Evolutionary conservation across 2,113 vertebrate genomes (phyloP).

Genomic region (Pitta sordida): DNA sequence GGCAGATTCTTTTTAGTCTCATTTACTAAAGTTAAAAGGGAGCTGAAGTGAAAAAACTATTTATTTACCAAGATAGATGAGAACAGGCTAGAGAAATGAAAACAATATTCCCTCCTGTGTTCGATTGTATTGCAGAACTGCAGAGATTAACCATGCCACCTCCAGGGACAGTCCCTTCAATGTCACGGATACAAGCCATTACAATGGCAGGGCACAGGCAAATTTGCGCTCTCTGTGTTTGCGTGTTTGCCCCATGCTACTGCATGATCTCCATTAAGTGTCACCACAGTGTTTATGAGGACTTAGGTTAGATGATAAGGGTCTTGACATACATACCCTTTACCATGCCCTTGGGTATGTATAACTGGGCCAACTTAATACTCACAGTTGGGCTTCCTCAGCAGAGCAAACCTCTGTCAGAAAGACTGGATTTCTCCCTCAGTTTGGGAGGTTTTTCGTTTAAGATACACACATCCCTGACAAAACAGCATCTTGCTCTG

Average conservation of each 20-base stretch:
- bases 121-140: neutral
- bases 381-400: neutral
- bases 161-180: neutral
- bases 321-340: neutral
- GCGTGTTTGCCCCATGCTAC: neutral
- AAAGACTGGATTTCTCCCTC: neutral
- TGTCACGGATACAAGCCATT: neutral
- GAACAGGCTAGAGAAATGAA: neutral
- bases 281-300: neutral
- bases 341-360: neutral
- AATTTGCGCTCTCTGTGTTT: neutral
- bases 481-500: neutral
- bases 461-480: neutral
- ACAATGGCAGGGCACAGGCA: neutral
- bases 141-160: neutral
- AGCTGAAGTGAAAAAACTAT: neutral
- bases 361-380: neutral
- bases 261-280: neutral
- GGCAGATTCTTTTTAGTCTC: neutral
- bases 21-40: neutral
- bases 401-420: neutral
- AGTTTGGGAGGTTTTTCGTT: neutral
- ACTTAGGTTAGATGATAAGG: neutral
- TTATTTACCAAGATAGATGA: constrained; percentile 1
- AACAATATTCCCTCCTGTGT: neutral